Conservation (phyloP, 2,113 vertebrate species). For the Apteryx owenii region DNA sequence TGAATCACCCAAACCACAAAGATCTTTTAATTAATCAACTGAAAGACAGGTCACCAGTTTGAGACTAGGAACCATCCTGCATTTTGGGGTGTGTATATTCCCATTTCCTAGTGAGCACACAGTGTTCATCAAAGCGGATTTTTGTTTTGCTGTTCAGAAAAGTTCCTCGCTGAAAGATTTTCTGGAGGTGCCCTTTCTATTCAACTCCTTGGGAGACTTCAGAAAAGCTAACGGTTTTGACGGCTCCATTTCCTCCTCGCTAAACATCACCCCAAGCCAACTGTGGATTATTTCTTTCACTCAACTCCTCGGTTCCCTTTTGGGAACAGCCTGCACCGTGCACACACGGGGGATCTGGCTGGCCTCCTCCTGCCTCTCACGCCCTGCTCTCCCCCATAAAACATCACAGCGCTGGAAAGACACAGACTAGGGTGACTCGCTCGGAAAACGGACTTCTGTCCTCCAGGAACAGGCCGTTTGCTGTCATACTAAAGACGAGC, state of each 20-base stretch:
- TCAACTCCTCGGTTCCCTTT: not conserved
- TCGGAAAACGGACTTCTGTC: accelerated
- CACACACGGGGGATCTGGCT: not conserved
- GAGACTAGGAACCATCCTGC: not conserved
- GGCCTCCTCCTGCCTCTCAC: not conserved
- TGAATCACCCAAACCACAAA: not conserved
- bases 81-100: not conserved
- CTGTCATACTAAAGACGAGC: accelerated
- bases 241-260: not conserved
- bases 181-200: not conserved
- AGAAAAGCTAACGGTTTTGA: accelerated
- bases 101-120: not conserved
- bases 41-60: not conserved
- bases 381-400: not conserved
- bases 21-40: not conserved
- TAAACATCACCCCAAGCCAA: not conserved
- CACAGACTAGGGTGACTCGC: accelerated
- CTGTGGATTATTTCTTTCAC: not conserved
- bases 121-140: not conserved
- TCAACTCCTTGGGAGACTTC: not conserved
- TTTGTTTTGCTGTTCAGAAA: not conserved
- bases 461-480: accelerated
- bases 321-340: not conserved
- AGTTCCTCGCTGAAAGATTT: not conserved
- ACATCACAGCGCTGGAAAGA: not conserved